A percentile compares a stretch with the other conserved stretches of the same genome.
phyloP scores from a whole-genome alignment of 2,797 vertebrate genomes.

The Ctenochaetus hawaiiensis region DNA sequence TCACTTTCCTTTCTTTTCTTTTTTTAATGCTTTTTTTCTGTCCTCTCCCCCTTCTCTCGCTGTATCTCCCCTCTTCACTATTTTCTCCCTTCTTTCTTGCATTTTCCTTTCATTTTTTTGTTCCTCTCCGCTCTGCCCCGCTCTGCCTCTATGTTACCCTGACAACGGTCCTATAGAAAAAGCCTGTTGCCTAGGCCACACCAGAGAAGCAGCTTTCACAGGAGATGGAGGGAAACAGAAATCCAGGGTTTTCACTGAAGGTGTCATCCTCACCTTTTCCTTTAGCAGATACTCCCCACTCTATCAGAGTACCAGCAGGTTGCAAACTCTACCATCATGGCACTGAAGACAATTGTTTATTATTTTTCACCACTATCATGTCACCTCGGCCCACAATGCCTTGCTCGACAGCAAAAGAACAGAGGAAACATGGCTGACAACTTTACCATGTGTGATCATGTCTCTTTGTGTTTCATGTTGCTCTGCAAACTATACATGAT shows the following conservation, averaged over 20 bases:
- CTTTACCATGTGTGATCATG: conserved; percentile 15
- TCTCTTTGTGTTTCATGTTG: conserved; percentile 18
- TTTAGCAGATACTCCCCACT: background rate
- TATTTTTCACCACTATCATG: conserved; percentile 1
- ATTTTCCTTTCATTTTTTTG: conserved; percentile 23
- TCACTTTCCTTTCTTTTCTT: background rate
- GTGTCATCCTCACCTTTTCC: conserved; percentile 38
- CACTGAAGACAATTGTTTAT: background rate
- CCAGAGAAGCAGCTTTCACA: conserved; percentile 58
- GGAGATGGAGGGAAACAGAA: conserved; percentile 29
- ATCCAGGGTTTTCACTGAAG: conserved; percentile 31
- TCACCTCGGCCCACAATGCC: background rate
- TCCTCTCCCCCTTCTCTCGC: background rate
- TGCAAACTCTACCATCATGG: background rate
- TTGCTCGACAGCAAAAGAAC: background rate
- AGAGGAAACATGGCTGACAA: background rate
- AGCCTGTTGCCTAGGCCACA: conserved; percentile 78
- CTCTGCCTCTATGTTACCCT: conserved; percentile 71
- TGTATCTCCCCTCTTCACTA: background rate
- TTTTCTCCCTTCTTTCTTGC: conserved; percentile 34
- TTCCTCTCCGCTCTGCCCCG: conserved; percentile 50
- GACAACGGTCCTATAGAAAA: conserved; percentile 80
- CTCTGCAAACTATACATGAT: conserved; percentile 37
- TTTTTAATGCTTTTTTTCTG: conserved; percentile 1
- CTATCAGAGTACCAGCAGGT: conserved; percentile 7